Evolutionary conservation across 1,140 invertebrate genomes (phyloP), one percentile per base, ranked within the genome.

Genomic region (Schmidtea mediterranea): DNA sequence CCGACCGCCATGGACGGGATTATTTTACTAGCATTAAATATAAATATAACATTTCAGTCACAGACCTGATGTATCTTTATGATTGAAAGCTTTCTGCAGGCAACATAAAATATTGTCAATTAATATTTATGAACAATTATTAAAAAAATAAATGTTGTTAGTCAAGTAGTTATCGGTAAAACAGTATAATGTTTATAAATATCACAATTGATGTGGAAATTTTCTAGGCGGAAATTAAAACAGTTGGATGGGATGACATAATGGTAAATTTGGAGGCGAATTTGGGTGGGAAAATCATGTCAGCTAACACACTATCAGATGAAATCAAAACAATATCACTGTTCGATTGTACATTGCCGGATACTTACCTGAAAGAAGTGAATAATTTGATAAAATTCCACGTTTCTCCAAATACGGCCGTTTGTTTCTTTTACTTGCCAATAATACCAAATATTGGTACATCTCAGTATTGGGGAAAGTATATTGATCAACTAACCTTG

Each of bases 371-470:
- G 12, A 55, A 49, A 18, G 77, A 75, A 36, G 73, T 81, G 0
- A 87, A 86, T 64, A 69, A 75, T 55, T 62, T 83, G 51, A 78
- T 89, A 51, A 66, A 69, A 23, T 68, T 75, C 38, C 72, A 80
- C 52, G 10, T 10, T 32, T 77, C 75, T 16, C 63, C 63, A 32
- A 70, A 76, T 48, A 81, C 82, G 2, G 79, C 80, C 2, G 71
- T 82, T 10, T 74, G 71, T 19, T 87, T 87, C 57, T 67, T 86
- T 18, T 86, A 84, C 65, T 66, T 90, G 38, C 79, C 82, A 3
- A 48, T 16, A 22, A n/a, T 41, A 2, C 46, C 49, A 9, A 46
- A n/a, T 10, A 6, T 3, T 45, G 19, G 21, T 1, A 22, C 40
- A 24, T 16, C n/a, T 3, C n/a, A 21, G 1, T 22, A 52, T 15